Conservation (phyloP, 2,113 vertebrate species). For the Ctenomys sociabilis region DNA sequence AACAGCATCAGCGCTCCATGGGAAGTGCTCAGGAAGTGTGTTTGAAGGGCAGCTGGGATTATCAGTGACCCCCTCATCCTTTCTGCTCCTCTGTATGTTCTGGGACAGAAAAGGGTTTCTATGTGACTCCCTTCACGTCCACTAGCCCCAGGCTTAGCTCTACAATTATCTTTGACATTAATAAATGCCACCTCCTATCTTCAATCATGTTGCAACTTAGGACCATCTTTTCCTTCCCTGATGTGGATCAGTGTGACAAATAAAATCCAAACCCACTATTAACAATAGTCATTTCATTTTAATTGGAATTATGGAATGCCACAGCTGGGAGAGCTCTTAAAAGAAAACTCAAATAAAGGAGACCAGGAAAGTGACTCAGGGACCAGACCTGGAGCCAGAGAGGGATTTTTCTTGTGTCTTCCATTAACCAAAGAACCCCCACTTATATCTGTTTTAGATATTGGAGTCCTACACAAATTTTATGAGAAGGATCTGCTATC, state of each 20-base stretch:
- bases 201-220: background rate
- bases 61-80: background rate
- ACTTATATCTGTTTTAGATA: constrained; percentile 55
- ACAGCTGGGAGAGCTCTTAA: constrained; percentile 50
- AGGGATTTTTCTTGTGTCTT: background rate
- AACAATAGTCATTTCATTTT: constrained; percentile 52
- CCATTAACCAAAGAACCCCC: constrained; percentile 18
- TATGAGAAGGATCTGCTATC: constrained; percentile 6
- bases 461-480: constrained; percentile 2
- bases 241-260: background rate
- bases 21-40: background rate
- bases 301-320: constrained; percentile 50
- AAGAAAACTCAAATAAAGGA: constrained; percentile 28
- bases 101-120: background rate
- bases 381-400: background rate
- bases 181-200: background rate
- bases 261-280: background rate
- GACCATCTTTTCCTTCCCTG: background rate
- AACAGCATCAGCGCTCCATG: rapidly evolving
- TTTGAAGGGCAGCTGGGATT: background rate
- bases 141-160: background rate
- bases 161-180: background rate
- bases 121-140: background rate
- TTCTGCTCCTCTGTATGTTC: background rate
- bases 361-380: background rate